These are phyloP conservation scores for Balaenoptera acutorostrata DNA, from an alignment of 2,113 vertebrate species.

Conservation along the genomic window DNA sequence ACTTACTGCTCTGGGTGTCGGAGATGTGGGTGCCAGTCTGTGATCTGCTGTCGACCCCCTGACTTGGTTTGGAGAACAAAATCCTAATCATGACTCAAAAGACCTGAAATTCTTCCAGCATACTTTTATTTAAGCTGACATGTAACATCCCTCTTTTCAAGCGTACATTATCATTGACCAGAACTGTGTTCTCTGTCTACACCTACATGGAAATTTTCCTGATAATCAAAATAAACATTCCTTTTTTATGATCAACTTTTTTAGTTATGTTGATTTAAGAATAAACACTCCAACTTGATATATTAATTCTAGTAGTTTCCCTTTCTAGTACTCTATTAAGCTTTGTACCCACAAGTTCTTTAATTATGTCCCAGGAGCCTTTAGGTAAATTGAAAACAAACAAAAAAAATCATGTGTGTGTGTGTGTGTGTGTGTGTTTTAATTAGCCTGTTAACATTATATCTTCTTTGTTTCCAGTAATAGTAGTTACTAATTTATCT, in stretches of 20 bases:
- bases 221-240: background rate
- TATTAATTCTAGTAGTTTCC: background rate
- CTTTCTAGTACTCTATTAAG: background rate
- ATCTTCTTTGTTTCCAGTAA: background rate
- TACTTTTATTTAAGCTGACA: background rate
- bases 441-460: background rate
- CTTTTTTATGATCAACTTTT: background rate
- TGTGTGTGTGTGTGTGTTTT: background rate
- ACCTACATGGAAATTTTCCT: background rate
- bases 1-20: too few relatives aligned
- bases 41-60: too few relatives aligned
- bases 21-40: background rate
- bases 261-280: background rate
- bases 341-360: background rate
- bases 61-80: background rate
- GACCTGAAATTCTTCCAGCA: background rate
- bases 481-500: slow-evolving; percentile 3
- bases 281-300: background rate
- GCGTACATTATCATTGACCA: background rate
- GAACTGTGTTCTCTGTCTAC: background rate
- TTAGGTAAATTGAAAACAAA: slow-evolving; percentile 18
- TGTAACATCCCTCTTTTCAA: background rate
- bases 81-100: background rate
- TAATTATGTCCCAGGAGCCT: background rate
- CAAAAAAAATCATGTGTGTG: background rate